phyloP scores from a whole-genome alignment of 2,797 vertebrate genomes.

The Aphelocoma californica region DNA sequence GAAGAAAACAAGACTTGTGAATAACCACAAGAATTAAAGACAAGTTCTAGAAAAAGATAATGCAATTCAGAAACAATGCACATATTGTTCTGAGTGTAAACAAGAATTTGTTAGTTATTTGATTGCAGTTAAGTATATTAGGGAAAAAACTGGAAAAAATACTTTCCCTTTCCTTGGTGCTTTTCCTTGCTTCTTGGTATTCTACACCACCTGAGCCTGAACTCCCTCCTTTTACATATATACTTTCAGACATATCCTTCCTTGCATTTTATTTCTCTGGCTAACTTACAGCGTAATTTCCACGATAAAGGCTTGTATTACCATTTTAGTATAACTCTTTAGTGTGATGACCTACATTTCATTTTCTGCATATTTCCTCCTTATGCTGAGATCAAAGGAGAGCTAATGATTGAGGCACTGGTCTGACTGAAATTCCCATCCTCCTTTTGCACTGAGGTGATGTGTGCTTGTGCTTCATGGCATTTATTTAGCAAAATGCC shows the following conservation, averaged over 20 bases:
- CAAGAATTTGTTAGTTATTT: background rate
- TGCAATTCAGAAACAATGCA: background rate
- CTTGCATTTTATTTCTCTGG: background rate
- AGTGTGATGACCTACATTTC: constrained; percentile 57
- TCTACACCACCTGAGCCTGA: background rate
- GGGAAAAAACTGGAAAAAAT: background rate
- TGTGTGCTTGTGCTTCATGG: background rate
- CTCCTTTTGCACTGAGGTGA: background rate
- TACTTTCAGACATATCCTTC: background rate
- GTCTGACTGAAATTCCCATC: background rate
- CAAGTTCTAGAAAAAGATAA: background rate
- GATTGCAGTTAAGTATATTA: background rate
- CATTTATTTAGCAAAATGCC: background rate
- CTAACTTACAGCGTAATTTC: background rate
- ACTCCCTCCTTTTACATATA: background rate
- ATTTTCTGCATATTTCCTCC: constrained; percentile 29
- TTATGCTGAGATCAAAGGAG: constrained; percentile 46
- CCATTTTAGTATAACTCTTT: background rate
- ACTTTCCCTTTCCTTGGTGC: background rate
- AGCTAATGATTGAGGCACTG: constrained; percentile 2
- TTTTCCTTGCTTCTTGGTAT: background rate
- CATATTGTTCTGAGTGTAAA: background rate
- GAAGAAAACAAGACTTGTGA: background rate
- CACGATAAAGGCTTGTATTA: background rate
- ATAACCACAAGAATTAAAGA: background rate